Base-by-base conservation (phyloP, 2,113 vertebrate genomes). In the Hydropotes inermis region DNA sequence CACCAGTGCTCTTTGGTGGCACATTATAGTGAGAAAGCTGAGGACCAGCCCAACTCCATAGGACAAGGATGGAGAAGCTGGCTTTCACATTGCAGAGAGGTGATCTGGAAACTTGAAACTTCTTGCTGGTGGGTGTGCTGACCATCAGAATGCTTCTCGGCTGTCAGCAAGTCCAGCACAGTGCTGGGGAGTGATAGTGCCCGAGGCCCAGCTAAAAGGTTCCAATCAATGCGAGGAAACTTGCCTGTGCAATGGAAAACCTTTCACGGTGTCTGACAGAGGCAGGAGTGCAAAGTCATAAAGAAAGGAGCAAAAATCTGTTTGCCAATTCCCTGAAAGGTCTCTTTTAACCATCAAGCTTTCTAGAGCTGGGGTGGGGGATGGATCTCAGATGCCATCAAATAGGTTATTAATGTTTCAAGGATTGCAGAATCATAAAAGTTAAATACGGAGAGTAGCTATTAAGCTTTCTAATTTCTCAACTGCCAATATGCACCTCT, bases 51-150 rank as follows among this genome's bases (percentile, higher is more conserved):
- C 30, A 25, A 47, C 33, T 81, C 28, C 45, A 47, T 7, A 70
- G 28, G 7, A 43, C 16, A 79, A 89, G 16, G 58, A 82, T 52
- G 36, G 43, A 87, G 74, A 85, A 27, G 6, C 91, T 98, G 76
- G 74, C 83, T 97, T 96, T 94, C 96, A 94, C 87, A 95, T 96
- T 91, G 91, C 87, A 96, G 98, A 96, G 93, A 98, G 91, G 57
- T 97, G 96, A 96, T 96, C 98, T 98, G 95, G 97, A 98, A 98
- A 98, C 98, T 97, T 91, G 92, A 97, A 98, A 89, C 91, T 96
- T 97, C 54, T 70, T 76, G 87, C 33, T 70, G 54, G 39, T 96
- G 97, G 92, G 95, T 96, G 87, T 97, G 94, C 97, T 97, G 98
- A 98, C 94, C 83, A 39, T 94, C 36, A 12, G 96, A 98, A 94